Base-by-base conservation (phyloP, 2,888 invertebrate genomes). In the Mythimna albipuncta region DNA sequence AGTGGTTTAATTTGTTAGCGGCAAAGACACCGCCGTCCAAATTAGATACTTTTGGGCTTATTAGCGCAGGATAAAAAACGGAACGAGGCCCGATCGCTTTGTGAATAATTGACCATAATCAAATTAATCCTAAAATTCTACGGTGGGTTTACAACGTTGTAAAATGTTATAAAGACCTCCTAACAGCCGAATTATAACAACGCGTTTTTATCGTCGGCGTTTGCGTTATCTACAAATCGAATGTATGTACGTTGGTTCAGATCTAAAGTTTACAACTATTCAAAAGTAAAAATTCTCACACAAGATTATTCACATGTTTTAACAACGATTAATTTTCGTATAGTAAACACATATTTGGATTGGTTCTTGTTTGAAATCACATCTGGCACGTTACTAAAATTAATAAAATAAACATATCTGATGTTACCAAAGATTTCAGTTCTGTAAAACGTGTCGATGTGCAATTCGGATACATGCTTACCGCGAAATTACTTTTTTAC, bases 61-160 rank as follows among this genome's bases (percentile, higher is more conserved):
- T 96, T 96, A 96, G 93, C 93, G 93, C 91, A 89, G 89, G 90
- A 90, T 89, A 90, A 95, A 94, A 96, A 95, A 92, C 91, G 83
- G 91, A 94, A 93, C 93, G 93, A 93, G 93, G 79, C 84, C 90
- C 92, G 92, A 94, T 93, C 93, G 93, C 93, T 94, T 95, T 93
- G 94, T 95, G 95, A 95, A 95, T 96, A 96, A 96, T 96, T 96
- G 95, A 95, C 95, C 91, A 95, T 95, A 96, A 96, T 96, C 95
- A 96, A 96, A 96, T 96, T 95, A 96, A 96, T 95, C 93, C 95
- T 94, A 93, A 95, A 95, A 95, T 95, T 94, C 94, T 94, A 96
- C 95, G 95, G 96, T 96, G 94, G 94, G 96, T 96, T 96, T 96
- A 96, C 92, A 93, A 89, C 95, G 95, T 89, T 94, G 91, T 96